phyloP scores from a whole-genome alignment of 2,797 vertebrate species.

The Pelochelys cantorii region DNA sequence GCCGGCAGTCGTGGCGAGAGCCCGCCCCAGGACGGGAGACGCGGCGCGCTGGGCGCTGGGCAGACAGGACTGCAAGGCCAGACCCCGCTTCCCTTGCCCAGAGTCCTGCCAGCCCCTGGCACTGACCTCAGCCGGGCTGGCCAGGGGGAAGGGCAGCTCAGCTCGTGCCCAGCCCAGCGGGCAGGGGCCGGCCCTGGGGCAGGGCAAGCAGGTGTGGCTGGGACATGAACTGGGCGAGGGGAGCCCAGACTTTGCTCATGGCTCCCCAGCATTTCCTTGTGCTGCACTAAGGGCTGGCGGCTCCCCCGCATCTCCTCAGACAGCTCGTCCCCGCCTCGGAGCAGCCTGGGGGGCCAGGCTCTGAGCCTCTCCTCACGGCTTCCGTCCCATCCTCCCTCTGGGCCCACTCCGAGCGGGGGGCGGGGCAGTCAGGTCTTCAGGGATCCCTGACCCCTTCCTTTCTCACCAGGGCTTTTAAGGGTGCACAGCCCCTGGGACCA shows the following conservation, averaged over 20 bases:
- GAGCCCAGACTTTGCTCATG: background rate
- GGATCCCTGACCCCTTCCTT: background rate
- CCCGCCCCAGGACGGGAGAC: background rate
- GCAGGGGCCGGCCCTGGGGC: background rate
- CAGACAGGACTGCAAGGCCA: background rate
- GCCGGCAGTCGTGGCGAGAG: background rate
- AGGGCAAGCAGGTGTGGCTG: background rate
- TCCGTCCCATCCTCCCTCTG: too few relatives aligned
- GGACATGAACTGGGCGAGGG: background rate
- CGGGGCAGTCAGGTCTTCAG: background rate
- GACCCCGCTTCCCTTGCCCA: too few relatives aligned
- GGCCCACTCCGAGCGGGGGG: too few relatives aligned
- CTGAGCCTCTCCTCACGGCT: background rate
- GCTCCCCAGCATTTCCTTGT: background rate
- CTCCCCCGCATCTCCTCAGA: background rate
- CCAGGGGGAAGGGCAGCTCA: background rate
- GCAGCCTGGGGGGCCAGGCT: background rate
- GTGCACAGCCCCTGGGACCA: background rate
- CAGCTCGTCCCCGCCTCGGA: background rate
- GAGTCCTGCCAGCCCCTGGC: background rate
- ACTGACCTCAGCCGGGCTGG: background rate
- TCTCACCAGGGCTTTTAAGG: background rate
- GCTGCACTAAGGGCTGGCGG: background rate
- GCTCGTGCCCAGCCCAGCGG: background rate
- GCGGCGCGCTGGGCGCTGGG: background rate